Conservation (phyloP, 2,888 invertebrate genomes). For the Biston betularia region DNA sequence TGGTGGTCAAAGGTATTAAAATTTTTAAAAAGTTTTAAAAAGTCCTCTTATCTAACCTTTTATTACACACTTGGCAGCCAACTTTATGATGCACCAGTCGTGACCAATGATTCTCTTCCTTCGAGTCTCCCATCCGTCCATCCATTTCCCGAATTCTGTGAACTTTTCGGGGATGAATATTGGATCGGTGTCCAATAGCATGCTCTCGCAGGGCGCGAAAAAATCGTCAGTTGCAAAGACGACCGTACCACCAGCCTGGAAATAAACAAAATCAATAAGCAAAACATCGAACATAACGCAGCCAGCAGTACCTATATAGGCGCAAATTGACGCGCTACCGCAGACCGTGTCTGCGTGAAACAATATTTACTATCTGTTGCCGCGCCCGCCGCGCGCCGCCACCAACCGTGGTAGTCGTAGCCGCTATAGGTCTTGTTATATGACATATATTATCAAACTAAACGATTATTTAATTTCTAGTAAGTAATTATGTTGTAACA, state of each 20-base stretch:
- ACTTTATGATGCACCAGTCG: conserved; percentile 87
- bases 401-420: too few species aligned
- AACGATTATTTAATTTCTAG: too few species aligned
- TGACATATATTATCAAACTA: too few species aligned
- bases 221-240: conserved; percentile 88
- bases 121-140: conserved; percentile 90
- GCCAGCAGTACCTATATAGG: too few species aligned
- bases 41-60: conserved; percentile 62
- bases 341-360: too few species aligned
- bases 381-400: too few species aligned
- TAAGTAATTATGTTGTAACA: too few species aligned
- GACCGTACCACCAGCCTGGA: conserved; percentile 85
- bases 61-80: conserved; percentile 84
- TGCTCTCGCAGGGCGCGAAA: conserved; percentile 87
- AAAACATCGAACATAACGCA: neutral
- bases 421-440: too few species aligned
- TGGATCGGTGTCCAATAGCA: conserved; percentile 84
- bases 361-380: too few species aligned
- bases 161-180: conserved; percentile 85
- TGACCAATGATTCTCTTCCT: conserved; percentile 87
- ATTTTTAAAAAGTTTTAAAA: neutral
- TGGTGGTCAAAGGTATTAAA: too few species aligned
- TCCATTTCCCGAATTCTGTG: conserved; percentile 88
- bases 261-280: neutral
- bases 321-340: too few species aligned